A percentile compares a stretch with the other conserved stretches of the same genome.
Evolutionary conservation across 2,888 invertebrate genomes (phyloP).

Genomic region (Caenorhabditis angaria): DNA sequence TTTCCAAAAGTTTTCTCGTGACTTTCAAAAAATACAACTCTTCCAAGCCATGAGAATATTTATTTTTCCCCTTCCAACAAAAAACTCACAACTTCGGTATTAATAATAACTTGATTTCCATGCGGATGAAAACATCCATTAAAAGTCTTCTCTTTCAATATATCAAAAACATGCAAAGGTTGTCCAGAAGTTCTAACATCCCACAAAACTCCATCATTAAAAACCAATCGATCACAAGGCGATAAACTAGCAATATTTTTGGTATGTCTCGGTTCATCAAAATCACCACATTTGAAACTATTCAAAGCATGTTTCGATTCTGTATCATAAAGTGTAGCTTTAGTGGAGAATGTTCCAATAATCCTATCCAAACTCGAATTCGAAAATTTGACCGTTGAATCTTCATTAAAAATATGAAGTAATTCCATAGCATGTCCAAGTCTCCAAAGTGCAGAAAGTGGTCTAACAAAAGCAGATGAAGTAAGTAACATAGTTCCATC

Average conservation of each 20-base stretch:
- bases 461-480: constrained; percentile 85
- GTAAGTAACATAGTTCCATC: constrained; percentile 85
- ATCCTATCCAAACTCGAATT: constrained; percentile 81
- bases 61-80: too few relatives aligned
- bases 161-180: constrained; percentile 93
- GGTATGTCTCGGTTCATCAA: constrained; percentile 14
- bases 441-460: constrained; percentile 83
- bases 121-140: constrained; percentile 66
- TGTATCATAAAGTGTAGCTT: constrained; percentile 88
- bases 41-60: too few relatives aligned
- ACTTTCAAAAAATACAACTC: too few relatives aligned
- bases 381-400: constrained; percentile 83
- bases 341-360: constrained; percentile 86
- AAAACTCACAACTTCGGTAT: constrained; percentile 83
- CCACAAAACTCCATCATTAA: constrained; percentile 48
- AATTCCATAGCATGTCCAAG: constrained; percentile 73
- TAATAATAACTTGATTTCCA: constrained; percentile 82
- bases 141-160: constrained; percentile 79
- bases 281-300: constrained; percentile 77
- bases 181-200: constrained; percentile 27
- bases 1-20: neutral
- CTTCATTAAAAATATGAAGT: constrained; percentile 76
- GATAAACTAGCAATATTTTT: constrained; percentile 48
- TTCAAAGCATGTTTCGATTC: constrained; percentile 82
- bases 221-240: constrained; percentile 42